Conservation (phyloP, 1,140 invertebrate genomes). For the Drosophila ironensis region DNA sequence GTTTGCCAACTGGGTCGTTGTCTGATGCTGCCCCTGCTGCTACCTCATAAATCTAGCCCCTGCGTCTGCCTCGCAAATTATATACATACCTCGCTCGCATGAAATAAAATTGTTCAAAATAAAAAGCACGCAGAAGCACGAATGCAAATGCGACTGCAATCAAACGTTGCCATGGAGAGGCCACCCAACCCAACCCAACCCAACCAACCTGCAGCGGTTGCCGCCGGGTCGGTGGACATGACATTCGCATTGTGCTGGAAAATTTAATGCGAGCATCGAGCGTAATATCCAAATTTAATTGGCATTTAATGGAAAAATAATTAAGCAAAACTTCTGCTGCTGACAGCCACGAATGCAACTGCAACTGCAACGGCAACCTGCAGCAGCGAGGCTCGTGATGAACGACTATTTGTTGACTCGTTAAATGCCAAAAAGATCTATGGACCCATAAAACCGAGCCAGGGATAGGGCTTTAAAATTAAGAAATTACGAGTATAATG, state of each 20-base stretch:
- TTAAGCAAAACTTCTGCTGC: conserved; percentile 42
- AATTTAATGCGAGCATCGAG: conserved; percentile 24
- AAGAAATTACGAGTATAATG: too few species aligned
- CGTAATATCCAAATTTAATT: conserved; percentile 56
- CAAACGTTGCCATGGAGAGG: conserved; percentile 45
- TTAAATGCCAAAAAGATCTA: not conserved
- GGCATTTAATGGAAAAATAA: conserved; percentile 67
- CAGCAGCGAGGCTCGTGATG: not conserved
- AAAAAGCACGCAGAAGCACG: conserved; percentile 16
- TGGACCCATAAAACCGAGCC: not conserved
- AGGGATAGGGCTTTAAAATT: too few species aligned
- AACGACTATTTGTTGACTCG: conserved; percentile 24
- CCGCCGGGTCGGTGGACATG: too few species aligned
- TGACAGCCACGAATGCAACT: conserved; percentile 16
- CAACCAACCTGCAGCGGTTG: not conserved
- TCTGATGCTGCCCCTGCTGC: not conserved
- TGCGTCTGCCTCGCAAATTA: conserved; percentile 38
- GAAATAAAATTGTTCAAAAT: conserved; percentile 18
- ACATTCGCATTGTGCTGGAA: not conserved
- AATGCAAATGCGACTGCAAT: conserved; percentile 39
- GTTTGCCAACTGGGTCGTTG: conserved; percentile 40
- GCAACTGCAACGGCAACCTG: not conserved
- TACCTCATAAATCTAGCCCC: not conserved
- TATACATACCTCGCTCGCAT: conserved; percentile 14
- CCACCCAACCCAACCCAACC: too few species aligned